A percentile compares a stretch with the other conserved stretches of the same genome.
phyloP scores from a whole-genome alignment of 2,888 invertebrate genomes.

The Oxyscelio sp. region DNA sequence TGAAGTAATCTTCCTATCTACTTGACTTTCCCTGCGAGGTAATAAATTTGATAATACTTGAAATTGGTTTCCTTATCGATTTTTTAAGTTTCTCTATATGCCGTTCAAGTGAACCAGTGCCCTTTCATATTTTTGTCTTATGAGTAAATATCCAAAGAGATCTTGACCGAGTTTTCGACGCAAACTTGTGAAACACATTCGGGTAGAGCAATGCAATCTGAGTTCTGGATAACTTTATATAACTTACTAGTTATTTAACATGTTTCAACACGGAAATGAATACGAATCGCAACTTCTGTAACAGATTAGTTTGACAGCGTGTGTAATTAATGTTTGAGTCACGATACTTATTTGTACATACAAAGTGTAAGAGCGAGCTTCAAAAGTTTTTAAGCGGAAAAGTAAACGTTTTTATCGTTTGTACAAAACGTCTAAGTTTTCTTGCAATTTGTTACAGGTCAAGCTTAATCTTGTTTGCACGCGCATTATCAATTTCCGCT shows the following conservation, averaged over 20 bases:
- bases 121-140: conserved; percentile 38
- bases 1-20: too few relatives aligned
- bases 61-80: not conserved
- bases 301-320: conserved; percentile 46
- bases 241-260: conserved; percentile 54
- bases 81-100: conserved; percentile 7
- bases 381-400: conserved; percentile 4
- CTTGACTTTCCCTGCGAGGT: not conserved
- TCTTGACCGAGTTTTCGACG: conserved; percentile 78
- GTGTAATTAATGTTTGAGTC: conserved; percentile 44
- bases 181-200: conserved; percentile 73
- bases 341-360: conserved; percentile 1
- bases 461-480: conserved; percentile 22
- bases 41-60: not conserved
- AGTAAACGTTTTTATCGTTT: not conserved
- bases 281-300: conserved; percentile 26
- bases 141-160: conserved; percentile 61
- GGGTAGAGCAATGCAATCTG: conserved; percentile 48
- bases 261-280: conserved; percentile 55
- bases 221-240: conserved; percentile 39
- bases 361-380: conserved; percentile 3
- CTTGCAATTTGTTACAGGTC: not conserved
- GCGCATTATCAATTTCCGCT: not conserved
- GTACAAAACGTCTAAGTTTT: not conserved
- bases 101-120: conserved; percentile 1